Percentiles rank a stretch among this genome's conserved stretches.
These are phyloP conservation scores for Zosterops lateralis DNA, from an alignment of 2,113 vertebrate species.

Conservation along the genomic window DNA sequence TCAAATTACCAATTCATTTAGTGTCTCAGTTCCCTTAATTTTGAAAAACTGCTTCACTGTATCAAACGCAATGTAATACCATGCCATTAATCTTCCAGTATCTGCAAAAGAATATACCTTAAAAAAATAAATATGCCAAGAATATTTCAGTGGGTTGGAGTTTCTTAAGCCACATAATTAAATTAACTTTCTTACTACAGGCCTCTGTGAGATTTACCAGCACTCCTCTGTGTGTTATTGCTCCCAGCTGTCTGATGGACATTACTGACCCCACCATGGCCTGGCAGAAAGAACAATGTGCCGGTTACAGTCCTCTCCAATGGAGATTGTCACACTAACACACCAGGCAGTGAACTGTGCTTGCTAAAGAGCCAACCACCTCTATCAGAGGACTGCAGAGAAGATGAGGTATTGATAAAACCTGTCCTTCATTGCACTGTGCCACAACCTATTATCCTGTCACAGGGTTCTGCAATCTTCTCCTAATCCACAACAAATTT, in stretches of 20 bases:
- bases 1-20: conserved; percentile 86
- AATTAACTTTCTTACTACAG: background rate
- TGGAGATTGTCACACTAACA: background rate
- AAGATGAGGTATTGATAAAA: background rate
- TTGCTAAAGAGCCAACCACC: background rate
- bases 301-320: background rate
- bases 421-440: background rate
- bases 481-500: background rate
- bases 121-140: background rate
- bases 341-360: background rate
- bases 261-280: background rate
- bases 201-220: background rate
- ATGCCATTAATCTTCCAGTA: conserved; percentile 89
- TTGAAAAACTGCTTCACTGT: conserved; percentile 89
- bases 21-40: conserved; percentile 84
- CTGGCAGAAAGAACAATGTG: background rate
- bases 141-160: background rate
- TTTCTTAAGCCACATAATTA: background rate
- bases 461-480: background rate
- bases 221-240: background rate
- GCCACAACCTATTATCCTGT: background rate
- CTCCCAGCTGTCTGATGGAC: background rate
- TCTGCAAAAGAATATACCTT: conserved; percentile 71
- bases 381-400: background rate
- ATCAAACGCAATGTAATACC: conserved; percentile 92